Base-by-base conservation (phyloP, 1,140 invertebrate genomes). In the Lordiphosa stackelbergi region DNA sequence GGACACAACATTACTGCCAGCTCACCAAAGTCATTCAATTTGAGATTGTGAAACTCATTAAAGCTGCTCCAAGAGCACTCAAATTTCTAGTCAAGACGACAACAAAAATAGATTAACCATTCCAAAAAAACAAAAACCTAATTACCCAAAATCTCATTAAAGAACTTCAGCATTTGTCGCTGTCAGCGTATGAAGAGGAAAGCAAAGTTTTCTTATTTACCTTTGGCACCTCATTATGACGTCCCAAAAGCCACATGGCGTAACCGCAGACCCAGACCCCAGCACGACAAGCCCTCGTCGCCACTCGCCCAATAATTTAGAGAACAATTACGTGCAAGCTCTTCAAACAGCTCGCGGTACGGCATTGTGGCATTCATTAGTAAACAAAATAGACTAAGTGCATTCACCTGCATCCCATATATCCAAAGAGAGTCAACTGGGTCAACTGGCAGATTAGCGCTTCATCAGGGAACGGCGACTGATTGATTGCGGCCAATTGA, bases 381-480 rank as follows among this genome's bases (percentile, higher is more conserved):
- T 65, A 85, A 77, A 72, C 71, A 79, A 79, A 85, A 85, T 61
- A 83, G 41, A 19, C 22, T 55, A 56, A 42, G 75, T 79, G 74
- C 74, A 81, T 81, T 79, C 71, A 79, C 74, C 75, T 81, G 71
- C 57, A 9, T 36, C 40, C 40, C 35, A 62, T 69, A 40, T 46
- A 12, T 22, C 28, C 9, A 55, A 52, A 8, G 28, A 31, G 22
- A 59, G 59, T 71, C 71, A 71, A 73, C 55, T 81, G 64, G 75
- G 75, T 81, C 75, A 78, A 70, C 59, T 42, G 74, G 69, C 54
- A 83, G 75, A 81, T 81, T 83, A 79, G 66, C 66, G 71, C 58
- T 71, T 64, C 73, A 72, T 69, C 74, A 62, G 41, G 37, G 53
- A 64, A 65, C 60, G 53, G 48, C 43, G 62, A 35, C 77, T 81